Percentiles rank a stretch among this genome's conserved stretches.
These are phyloP conservation scores for Hypotaenidia okinawae DNA, from an alignment of 2,797 vertebrate genomes.

Conservation along the genomic window DNA sequence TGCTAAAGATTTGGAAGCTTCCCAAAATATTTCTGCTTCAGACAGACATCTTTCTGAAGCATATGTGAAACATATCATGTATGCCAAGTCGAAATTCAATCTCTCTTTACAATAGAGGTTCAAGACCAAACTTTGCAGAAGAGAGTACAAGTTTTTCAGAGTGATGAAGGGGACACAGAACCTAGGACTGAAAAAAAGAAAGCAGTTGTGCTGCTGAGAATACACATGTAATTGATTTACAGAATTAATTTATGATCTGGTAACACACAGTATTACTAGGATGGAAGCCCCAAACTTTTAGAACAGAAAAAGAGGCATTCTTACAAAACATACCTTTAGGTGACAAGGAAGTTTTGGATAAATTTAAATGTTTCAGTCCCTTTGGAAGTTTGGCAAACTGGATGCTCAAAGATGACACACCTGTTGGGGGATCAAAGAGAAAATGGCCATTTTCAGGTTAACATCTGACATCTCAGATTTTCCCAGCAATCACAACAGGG, in stretches of 20 bases:
- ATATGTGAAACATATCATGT: background rate
- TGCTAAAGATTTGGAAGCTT: background rate
- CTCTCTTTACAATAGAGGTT: background rate
- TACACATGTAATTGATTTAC: background rate
- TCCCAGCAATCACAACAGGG: background rate
- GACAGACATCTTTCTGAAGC: background rate
- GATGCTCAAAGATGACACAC: slow-evolving; percentile 89
- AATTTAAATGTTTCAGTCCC: slow-evolving; percentile 93
- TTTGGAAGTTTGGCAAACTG: slow-evolving; percentile 94
- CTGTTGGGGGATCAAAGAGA: slow-evolving; percentile 66
- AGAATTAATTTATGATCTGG: background rate
- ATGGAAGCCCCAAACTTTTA: background rate
- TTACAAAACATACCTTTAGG: slow-evolving; percentile 88
- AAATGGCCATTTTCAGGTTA: background rate
- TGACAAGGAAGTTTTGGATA: slow-evolving; percentile 95
- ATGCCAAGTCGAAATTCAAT: background rate
- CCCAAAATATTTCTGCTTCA: background rate
- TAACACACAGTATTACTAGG: background rate
- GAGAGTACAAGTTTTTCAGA: background rate
- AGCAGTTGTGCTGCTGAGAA: background rate
- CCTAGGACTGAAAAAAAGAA: background rate
- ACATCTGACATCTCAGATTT: background rate
- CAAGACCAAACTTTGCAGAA: background rate
- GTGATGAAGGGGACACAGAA: background rate
- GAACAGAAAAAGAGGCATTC: background rate